A percentile compares a stretch with the other conserved stretches of the same genome.
Conservation (phyloP, 2,888 invertebrate genomes). For the Tachina lurida region DNA sequence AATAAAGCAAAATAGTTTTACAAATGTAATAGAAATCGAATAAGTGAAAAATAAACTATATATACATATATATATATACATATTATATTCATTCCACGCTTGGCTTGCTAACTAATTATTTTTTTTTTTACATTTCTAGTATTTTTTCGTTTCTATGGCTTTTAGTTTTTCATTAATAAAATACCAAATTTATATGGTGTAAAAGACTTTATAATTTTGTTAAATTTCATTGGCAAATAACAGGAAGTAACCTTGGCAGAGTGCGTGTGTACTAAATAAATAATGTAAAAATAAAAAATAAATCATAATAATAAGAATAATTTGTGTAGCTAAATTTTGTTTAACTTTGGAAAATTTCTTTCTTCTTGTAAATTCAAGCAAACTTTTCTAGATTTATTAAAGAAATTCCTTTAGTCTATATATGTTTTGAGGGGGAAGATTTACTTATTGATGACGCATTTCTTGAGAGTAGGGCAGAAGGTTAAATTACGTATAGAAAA, state of each 20-base stretch:
- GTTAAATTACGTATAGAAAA: constrained; percentile 75
- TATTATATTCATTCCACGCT: too few species aligned
- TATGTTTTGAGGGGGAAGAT: constrained; percentile 60
- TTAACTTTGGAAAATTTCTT: not conserved
- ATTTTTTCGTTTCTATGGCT: too few species aligned
- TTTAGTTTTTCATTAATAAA: not conserved
- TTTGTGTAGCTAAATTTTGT: not conserved
- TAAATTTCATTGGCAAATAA: constrained; percentile 66
- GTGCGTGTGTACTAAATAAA: constrained; percentile 75
- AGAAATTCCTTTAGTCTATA: constrained; percentile 45
- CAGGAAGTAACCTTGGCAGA: constrained; percentile 77
- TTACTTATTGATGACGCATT: constrained; percentile 80
- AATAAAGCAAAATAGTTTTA: not conserved
- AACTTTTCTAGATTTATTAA: constrained; percentile 6
- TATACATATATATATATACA: too few species aligned
- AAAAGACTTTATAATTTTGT: not conserved
- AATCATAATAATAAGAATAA: constrained; percentile 73
- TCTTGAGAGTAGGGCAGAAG: constrained; percentile 80
- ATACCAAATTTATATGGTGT: not conserved
- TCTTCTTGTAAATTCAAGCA: not conserved
- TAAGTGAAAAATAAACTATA: not conserved
- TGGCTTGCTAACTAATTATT: too few species aligned
- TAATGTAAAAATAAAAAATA: constrained; percentile 72
- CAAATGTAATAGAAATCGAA: constrained; percentile 3
- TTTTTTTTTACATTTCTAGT: too few species aligned